A percentile compares a stretch with the other conserved stretches of the same genome.
These are phyloP conservation scores for Columba janthina DNA, from an alignment of 2,113 vertebrate genomes.

Conservation along the genomic window DNA sequence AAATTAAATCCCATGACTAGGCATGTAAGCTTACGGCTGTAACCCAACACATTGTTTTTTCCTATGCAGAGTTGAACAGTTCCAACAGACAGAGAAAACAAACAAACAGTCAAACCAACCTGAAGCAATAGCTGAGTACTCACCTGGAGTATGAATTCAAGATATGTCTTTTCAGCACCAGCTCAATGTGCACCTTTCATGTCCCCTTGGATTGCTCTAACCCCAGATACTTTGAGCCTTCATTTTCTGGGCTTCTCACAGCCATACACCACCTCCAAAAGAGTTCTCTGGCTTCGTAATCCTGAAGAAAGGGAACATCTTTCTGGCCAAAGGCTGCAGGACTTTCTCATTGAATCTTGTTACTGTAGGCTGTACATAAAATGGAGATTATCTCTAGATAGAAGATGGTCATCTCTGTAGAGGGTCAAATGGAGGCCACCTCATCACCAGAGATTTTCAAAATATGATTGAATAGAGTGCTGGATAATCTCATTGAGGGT, in stretches of 20 bases:
- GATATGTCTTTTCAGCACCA: not conserved
- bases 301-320: not conserved
- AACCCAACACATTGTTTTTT: not conserved
- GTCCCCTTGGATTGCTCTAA: not conserved
- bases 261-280: accelerated
- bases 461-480: not conserved
- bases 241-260: not conserved
- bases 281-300: not conserved
- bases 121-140: not conserved
- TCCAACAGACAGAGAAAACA: not conserved
- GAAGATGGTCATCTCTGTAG: not conserved
- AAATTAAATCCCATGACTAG: not conserved
- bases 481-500: not conserved
- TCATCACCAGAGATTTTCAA: not conserved
- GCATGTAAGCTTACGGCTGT: not conserved
- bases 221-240: not conserved
- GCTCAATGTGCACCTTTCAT: not conserved
- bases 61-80: not conserved
- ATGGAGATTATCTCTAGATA: not conserved
- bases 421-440: not conserved
- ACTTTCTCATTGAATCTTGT: not conserved
- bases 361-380: not conserved
- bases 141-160: not conserved
- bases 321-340: not conserved
- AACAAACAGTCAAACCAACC: not conserved